These are phyloP conservation scores for Sebastes baramenuke DNA, from an alignment of 2,797 vertebrate species.

Conservation along the genomic window DNA sequence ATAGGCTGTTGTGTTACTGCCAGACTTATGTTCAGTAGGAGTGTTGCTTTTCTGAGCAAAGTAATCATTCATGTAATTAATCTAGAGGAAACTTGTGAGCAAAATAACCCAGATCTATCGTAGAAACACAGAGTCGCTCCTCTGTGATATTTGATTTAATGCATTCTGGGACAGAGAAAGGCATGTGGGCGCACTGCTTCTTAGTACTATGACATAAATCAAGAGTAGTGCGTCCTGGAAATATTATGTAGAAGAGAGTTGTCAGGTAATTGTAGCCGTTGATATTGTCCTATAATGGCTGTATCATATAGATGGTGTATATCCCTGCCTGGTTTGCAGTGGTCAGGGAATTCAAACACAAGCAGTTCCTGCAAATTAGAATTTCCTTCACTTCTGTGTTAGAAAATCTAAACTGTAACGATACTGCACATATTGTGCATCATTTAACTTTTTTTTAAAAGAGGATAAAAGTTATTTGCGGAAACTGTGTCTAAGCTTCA, in stretches of 20 bases:
- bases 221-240: slow-evolving; percentile 39
- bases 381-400: background rate
- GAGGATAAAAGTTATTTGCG: background rate
- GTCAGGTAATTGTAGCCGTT: slow-evolving; percentile 11
- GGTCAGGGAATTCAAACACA: slow-evolving; percentile 12
- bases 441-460: background rate
- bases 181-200: slow-evolving; percentile 43
- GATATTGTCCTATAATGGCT: slow-evolving; percentile 18
- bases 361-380: background rate
- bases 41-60: slow-evolving; percentile 75
- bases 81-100: slow-evolving; percentile 76
- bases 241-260: slow-evolving; percentile 10
- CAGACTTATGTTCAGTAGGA: slow-evolving; percentile 64
- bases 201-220: slow-evolving; percentile 61
- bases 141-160: slow-evolving; percentile 78
- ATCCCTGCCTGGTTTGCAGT: background rate
- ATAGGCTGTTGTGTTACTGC: slow-evolving; percentile 74
- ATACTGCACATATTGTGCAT: background rate
- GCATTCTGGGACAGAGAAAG: slow-evolving; percentile 60
- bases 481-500: background rate
- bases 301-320: background rate
- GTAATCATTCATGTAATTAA: slow-evolving; percentile 87
- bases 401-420: background rate
- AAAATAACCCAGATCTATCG: slow-evolving; percentile 77
- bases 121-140: slow-evolving; percentile 67